phyloP scores from a whole-genome alignment of 2,113 vertebrate species.

The Bufo gargarizans region DNA sequence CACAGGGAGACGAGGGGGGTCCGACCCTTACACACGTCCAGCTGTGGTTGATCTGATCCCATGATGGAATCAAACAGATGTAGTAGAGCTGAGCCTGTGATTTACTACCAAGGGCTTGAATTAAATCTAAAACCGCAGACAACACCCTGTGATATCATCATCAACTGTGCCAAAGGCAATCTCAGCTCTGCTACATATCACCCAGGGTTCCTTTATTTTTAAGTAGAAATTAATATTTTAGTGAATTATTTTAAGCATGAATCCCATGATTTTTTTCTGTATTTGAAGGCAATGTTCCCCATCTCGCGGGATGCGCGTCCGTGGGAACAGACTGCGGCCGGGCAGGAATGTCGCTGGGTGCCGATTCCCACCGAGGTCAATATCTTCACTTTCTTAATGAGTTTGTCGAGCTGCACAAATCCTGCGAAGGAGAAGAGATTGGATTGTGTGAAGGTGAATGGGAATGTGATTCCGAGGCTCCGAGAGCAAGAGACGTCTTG shows the following conservation, averaged over 20 bases:
- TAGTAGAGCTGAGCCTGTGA: not conserved
- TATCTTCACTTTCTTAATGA: slow-evolving; percentile 61
- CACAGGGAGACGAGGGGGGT: not conserved
- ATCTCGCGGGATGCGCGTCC: not conserved
- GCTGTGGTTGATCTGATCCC: not conserved
- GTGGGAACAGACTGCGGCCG: not conserved
- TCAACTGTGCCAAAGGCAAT: not conserved
- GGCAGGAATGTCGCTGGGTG: slow-evolving; percentile 64
- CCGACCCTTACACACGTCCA: not conserved
- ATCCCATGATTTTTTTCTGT: not conserved
- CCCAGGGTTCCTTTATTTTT: no score
- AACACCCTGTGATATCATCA: not conserved
- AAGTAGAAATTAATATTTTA: no score
- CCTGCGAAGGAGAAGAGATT: slow-evolving; percentile 59
- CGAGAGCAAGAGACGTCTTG: slow-evolving; percentile 59
- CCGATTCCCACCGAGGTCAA: slow-evolving; percentile 60
- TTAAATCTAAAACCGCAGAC: not conserved
- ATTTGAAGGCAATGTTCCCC: not conserved
- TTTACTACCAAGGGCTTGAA: not conserved
- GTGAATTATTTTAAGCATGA: no score
- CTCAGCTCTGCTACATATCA: not conserved
- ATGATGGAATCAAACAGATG: not conserved
- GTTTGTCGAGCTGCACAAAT: slow-evolving; percentile 55
- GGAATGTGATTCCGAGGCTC: slow-evolving; percentile 31
- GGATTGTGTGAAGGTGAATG: slow-evolving; percentile 61